These are phyloP conservation scores for Chymomyza costata DNA, from an alignment of 1,140 invertebrate genomes.

Conservation along the genomic window DNA sequence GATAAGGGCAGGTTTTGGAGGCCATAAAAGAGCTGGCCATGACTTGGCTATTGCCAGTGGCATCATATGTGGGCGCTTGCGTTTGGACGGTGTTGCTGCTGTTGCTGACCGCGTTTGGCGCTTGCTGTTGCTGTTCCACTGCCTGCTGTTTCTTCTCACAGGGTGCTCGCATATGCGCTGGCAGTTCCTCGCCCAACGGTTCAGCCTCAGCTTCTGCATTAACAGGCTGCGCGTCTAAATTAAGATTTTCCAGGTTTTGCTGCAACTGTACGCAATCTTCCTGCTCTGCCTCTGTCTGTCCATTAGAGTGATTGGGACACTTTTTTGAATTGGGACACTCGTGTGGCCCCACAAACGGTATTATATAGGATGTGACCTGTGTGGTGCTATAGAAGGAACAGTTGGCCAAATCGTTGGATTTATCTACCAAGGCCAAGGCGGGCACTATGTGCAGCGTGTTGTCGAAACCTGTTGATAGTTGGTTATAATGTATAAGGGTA, in stretches of 20 bases:
- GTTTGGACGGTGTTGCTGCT: slow-evolving; percentile 17
- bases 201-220: slow-evolving; percentile 38
- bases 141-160: neutral
- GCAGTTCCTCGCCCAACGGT: slow-evolving; percentile 52
- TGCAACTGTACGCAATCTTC: slow-evolving; percentile 23
- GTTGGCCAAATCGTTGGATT: slow-evolving; percentile 37
- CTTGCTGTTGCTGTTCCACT: slow-evolving; percentile 10
- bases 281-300: slow-evolving; percentile 3
- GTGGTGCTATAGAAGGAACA: slow-evolving; percentile 53
- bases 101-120: too few species aligned
- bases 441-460: slow-evolving; percentile 74
- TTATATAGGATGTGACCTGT: slow-evolving; percentile 73
- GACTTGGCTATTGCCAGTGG: slow-evolving; percentile 74
- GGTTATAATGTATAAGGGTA: neutral
- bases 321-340: slow-evolving; percentile 74
- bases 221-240: slow-evolving; percentile 17
- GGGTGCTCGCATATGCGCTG: slow-evolving; percentile 54
- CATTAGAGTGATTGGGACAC: slow-evolving; percentile 59
- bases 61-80: slow-evolving; percentile 78
- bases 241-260: slow-evolving; percentile 30
- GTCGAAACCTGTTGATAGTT: slow-evolving; percentile 67
- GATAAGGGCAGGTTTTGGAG: slow-evolving; percentile 77
- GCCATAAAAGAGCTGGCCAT: slow-evolving; percentile 75
- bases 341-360: slow-evolving; percentile 73
- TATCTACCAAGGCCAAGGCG: slow-evolving; percentile 59